Conservation (phyloP, 2,113 vertebrate genomes). For the Mastomys coucha region DNA sequence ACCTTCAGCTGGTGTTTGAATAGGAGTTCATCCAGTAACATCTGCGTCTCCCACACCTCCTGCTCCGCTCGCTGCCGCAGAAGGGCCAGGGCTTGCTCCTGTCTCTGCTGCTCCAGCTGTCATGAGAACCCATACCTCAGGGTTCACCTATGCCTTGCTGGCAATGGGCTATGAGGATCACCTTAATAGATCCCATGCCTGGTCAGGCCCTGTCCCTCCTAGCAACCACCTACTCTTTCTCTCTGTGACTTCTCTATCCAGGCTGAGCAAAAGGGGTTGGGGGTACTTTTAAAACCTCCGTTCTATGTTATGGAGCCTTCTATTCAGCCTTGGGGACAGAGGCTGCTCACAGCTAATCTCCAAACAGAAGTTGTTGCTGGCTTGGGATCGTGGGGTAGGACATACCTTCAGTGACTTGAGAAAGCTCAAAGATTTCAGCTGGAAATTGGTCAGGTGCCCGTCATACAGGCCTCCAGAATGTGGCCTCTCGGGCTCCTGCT, state of each 20-base stretch:
- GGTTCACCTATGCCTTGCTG: neutral
- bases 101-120: slow-evolving; percentile 73
- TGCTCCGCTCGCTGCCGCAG: slow-evolving; percentile 73
- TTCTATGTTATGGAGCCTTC: neutral
- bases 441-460: slow-evolving; percentile 14
- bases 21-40: slow-evolving; percentile 70
- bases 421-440: slow-evolving; percentile 62
- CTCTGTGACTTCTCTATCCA: neutral
- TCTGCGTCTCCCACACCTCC: slow-evolving; percentile 80
- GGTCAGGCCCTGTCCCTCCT: neutral
- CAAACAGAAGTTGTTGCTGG: neutral
- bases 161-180: too few relatives aligned
- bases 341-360: neutral
- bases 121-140: neutral
- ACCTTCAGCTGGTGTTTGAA: slow-evolving; percentile 68
- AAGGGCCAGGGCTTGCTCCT: slow-evolving; percentile 59
- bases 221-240: rapidly evolving
- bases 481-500: neutral
- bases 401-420: slow-evolving; percentile 82
- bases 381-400: rapidly evolving
- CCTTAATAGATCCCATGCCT: rapidly evolving
- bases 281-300: neutral
- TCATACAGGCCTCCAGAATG: neutral
- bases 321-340: neutral
- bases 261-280: neutral